phyloP scores from a whole-genome alignment of 92 coral and sea anemone species.

The Epizoanthus rinbou region DNA sequence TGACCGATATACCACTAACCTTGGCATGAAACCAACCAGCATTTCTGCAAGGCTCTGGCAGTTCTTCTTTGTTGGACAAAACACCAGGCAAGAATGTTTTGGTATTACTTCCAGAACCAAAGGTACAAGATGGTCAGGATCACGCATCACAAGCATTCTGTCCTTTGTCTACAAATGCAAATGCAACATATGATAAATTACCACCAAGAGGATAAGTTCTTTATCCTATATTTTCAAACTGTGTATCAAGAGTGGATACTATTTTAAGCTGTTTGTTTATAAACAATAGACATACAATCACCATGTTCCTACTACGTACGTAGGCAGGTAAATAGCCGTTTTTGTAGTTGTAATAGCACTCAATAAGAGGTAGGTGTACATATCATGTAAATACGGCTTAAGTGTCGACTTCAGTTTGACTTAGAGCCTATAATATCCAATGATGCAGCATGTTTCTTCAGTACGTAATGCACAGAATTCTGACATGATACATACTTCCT shows the following conservation, averaged over 20 bases:
- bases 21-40: slow-evolving; percentile 70
- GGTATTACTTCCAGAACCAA: slow-evolving; percentile 91
- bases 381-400: too few species aligned
- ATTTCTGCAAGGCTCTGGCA: slow-evolving; percentile 85
- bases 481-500: too few species aligned
- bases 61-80: slow-evolving; percentile 91
- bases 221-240: not conserved
- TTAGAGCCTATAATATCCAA: too few species aligned
- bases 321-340: too few species aligned
- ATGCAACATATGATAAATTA: not conserved
- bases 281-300: too few species aligned
- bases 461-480: too few species aligned
- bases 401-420: too few species aligned
- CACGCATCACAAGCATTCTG: slow-evolving; percentile 51
- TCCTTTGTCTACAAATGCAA: slow-evolving; percentile 45
- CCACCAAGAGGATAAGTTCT: not conserved
- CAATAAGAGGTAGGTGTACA: too few species aligned
- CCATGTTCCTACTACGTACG: too few species aligned
- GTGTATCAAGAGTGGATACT: not conserved
- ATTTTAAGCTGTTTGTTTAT: too few species aligned
- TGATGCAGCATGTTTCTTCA: too few species aligned
- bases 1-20: slow-evolving; percentile 43
- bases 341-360: too few species aligned
- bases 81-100: slow-evolving; percentile 86
- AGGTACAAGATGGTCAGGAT: slow-evolving; percentile 88